Evolutionary conservation across 2,888 invertebrate species (phyloP), one percentile per base, ranked within the genome.

Genomic region (Nezara viridula): DNA sequence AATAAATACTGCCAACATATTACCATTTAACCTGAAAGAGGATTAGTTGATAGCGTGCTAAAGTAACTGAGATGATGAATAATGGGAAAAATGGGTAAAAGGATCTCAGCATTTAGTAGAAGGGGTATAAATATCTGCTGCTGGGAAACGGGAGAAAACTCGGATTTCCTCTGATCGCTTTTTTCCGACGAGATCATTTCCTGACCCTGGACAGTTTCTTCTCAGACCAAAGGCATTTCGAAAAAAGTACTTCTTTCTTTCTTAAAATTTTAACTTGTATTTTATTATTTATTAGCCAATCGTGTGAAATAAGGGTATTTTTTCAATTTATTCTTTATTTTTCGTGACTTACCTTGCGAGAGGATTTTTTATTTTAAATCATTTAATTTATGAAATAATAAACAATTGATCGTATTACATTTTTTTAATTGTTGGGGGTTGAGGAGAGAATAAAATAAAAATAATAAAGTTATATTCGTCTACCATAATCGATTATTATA

Each of bases 151-250:
- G 44, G n/a, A 81, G 81, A 40, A 44, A 81, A 81, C 81, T n/a
- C 44, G 81, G 40, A 81, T 81, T 81, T 81, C 81, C 81, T 44
- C 44, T 27, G n/a, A 44, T 81, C 81, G 40, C 44, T n/a, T 81
- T 81, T 81, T 81, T 81, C 81, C 44, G 40, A 40, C 77, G 24
- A 24, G 81, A 81, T 47, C 44, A 44, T 47, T 81, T 81, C 81
- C 81, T 44, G 81, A 24, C 24, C 40, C 44, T 4, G 9, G 10
- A 2, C 44, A 0, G 24, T 81, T 81, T 81, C 44, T 44, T 81
- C n/a, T 81, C 81, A n/a, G 24, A 10, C 21, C 81, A 37, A 6
- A 6, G 6, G 14, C 27, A 60, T 27, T 60, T 73, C 66, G 6
- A 21, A 37, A 32, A 73, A 73, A 32, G 32, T 19, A 73, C 37